These are phyloP conservation scores for Columba janthina DNA, from an alignment of 2,113 vertebrate species.

Conservation along the genomic window DNA sequence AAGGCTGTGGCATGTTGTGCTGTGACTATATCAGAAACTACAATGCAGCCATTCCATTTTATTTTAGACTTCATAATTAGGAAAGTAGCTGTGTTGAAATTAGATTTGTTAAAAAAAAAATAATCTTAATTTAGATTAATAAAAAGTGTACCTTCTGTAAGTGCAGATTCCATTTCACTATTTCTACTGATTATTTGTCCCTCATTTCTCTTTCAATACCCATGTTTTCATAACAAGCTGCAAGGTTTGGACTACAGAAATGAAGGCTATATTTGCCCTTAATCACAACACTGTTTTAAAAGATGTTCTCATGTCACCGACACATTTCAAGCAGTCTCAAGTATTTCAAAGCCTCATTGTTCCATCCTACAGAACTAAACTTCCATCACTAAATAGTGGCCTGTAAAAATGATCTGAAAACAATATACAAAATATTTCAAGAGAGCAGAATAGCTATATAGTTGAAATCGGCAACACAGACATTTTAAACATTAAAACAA, in stretches of 20 bases:
- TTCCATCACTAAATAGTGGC: background rate
- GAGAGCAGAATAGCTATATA: background rate
- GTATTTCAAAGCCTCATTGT: background rate
- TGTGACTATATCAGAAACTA: background rate
- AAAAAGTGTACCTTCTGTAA: constrained; percentile 20
- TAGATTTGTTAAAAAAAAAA: background rate
- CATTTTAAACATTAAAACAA: background rate
- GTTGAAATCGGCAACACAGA: background rate
- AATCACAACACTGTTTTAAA: constrained; percentile 11
- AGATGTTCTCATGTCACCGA: background rate
- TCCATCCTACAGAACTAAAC: background rate
- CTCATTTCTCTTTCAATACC: background rate
- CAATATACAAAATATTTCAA: background rate
- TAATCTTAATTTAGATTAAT: background rate
- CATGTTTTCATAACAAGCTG: background rate
- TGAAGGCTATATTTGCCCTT: background rate
- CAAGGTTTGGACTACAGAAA: background rate
- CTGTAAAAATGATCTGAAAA: constrained; percentile 23
- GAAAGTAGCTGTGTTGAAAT: constrained; percentile 26
- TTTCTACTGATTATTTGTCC: background rate
- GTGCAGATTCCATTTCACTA: background rate
- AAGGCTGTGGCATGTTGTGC: background rate
- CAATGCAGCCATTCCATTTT: background rate
- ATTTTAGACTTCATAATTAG: constrained; percentile 6
- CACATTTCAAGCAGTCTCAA: background rate